These are phyloP conservation scores for Caenorhabditis doughertyi DNA, from an alignment of 2,888 invertebrate genomes.

Conservation along the genomic window DNA sequence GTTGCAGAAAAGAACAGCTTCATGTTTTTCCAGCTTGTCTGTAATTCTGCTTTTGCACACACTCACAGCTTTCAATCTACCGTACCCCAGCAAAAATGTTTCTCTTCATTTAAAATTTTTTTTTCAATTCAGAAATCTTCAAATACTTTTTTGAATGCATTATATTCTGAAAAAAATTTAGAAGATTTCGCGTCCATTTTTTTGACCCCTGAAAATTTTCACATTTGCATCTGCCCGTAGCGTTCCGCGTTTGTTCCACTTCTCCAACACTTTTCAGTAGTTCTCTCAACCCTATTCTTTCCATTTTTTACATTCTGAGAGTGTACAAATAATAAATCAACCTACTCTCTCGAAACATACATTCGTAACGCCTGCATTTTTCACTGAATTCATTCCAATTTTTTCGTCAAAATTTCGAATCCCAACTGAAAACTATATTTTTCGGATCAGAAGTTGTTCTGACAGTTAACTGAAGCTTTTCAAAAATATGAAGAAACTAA, in stretches of 20 bases:
- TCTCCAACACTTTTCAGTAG: slow-evolving; percentile 1
- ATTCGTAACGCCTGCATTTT: slow-evolving; percentile 27
- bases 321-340: slow-evolving; percentile 57
- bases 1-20: too few relatives aligned
- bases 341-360: slow-evolving; percentile 7
- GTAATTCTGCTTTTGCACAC: not conserved
- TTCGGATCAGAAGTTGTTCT: too few relatives aligned
- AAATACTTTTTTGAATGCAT: too few relatives aligned
- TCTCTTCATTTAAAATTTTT: not conserved
- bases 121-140: too few relatives aligned
- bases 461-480: not conserved
- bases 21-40: not conserved
- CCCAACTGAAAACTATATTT: too few relatives aligned
- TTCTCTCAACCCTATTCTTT: slow-evolving; percentile 15
- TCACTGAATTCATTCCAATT: slow-evolving; percentile 26
- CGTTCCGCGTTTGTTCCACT: slow-evolving; percentile 36
- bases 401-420: slow-evolving; percentile 29
- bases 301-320: not conserved
- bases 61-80: not conserved
- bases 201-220: slow-evolving; percentile 8
- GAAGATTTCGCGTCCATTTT: not conserved
- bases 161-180: too few relatives aligned
- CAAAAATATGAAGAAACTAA: not conserved
- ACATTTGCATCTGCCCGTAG: slow-evolving; percentile 13
- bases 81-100: not conserved